These are phyloP conservation scores for Apoda limacodes DNA, from an alignment of 2,888 invertebrate genomes.

Conservation along the genomic window DNA sequence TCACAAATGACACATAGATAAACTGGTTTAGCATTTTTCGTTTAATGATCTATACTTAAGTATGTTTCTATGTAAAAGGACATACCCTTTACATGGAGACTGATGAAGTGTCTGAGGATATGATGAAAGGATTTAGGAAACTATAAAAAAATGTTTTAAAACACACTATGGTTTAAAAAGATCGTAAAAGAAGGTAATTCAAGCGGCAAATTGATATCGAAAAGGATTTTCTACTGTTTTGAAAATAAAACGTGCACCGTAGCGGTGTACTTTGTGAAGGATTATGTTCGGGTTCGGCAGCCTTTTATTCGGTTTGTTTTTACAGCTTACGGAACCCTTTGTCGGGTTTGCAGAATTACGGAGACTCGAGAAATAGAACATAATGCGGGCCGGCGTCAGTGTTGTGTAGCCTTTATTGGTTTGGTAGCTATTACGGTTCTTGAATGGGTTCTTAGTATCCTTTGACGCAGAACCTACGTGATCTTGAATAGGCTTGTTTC, in stretches of 20 bases:
- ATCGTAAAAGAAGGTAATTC: slow-evolving; percentile 40
- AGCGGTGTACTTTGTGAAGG: slow-evolving; percentile 55
- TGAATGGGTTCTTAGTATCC: slow-evolving; percentile 43
- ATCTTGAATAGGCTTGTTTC: slow-evolving; percentile 49
- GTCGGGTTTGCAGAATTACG: slow-evolving; percentile 51
- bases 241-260: slow-evolving; percentile 46
- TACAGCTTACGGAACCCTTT: slow-evolving; percentile 64
- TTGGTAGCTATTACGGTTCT: slow-evolving; percentile 39
- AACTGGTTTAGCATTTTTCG: too few species aligned
- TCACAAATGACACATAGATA: too few species aligned
- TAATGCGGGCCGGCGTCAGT: too few species aligned
- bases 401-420: neutral
- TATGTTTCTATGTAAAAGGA: too few species aligned
- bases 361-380: slow-evolving; percentile 29
- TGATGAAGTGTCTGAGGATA: too few species aligned
- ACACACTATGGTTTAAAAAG: slow-evolving; percentile 37
- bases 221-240: slow-evolving; percentile 67
- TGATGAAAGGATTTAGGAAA: neutral
- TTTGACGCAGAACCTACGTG: slow-evolving; percentile 53
- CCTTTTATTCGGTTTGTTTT: slow-evolving; percentile 55
- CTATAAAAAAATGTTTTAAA: slow-evolving; percentile 37
- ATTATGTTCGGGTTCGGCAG: slow-evolving; percentile 45
- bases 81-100: too few species aligned
- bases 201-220: slow-evolving; percentile 64
- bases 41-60: too few species aligned